Conservation (phyloP, 2,888 invertebrate species). For the Blomia tropicalis region DNA sequence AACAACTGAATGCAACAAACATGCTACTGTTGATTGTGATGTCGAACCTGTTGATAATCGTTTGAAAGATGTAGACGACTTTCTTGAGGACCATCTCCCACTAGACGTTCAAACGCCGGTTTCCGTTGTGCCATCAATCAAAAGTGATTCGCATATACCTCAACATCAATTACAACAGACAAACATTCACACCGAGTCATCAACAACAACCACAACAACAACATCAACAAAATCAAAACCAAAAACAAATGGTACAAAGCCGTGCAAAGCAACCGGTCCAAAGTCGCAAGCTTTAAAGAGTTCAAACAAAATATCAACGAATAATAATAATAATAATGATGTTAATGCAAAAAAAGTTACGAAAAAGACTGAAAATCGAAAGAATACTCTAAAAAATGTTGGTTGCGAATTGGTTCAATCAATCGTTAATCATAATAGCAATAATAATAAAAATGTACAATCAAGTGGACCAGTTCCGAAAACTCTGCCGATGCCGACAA, state of each 20-base stretch:
- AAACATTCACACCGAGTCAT: too few species aligned
- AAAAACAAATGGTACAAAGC: neutral
- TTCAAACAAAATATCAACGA: neutral
- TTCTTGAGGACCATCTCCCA: neutral
- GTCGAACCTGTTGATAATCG: neutral
- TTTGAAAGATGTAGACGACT: conserved; percentile 8
- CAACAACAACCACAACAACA: too few species aligned
- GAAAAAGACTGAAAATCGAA: neutral
- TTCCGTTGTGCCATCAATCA: neutral
- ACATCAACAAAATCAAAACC: neutral
- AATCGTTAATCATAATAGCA: too few species aligned
- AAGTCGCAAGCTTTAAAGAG: neutral
- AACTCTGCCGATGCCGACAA: too few species aligned
- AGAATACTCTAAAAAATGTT: neutral
- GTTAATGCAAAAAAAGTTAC: neutral
- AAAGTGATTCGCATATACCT: too few species aligned
- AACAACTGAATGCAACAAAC: too few species aligned
- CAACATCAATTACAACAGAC: too few species aligned
- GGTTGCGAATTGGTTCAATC: neutral
- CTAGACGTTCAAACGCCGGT: neutral
- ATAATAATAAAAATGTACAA: neutral
- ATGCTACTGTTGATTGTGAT: neutral
- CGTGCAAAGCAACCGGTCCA: neutral
- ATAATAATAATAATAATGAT: too few species aligned
- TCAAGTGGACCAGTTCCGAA: too few species aligned